Evolutionary conservation across 2,113 vertebrate genomes (phyloP).

Genomic region (Cebus imitator): DNA sequence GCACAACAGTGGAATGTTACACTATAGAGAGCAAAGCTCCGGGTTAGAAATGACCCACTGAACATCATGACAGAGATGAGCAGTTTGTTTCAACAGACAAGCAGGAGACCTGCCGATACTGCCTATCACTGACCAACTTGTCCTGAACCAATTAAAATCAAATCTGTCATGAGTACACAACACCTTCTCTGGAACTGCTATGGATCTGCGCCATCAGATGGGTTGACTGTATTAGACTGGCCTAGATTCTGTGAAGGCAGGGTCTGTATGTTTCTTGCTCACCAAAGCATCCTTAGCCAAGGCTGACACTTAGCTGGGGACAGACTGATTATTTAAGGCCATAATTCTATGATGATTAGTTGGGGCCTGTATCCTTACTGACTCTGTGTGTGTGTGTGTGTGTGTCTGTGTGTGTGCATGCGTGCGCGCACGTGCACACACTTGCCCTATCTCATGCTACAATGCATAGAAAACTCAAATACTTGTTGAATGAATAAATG

Average conservation of each 20-base stretch:
- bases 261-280: background rate
- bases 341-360: background rate
- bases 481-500: background rate
- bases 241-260: background rate
- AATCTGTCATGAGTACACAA: background rate
- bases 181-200: background rate
- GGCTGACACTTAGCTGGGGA: background rate
- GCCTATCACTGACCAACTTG: background rate
- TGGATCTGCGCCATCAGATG: background rate
- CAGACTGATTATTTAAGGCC: background rate
- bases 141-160: background rate
- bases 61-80: background rate
- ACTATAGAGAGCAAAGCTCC: background rate
- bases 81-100: background rate
- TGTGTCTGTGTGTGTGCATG: no score
- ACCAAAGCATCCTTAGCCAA: background rate
- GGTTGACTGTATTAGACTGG: background rate
- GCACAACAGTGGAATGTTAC: rapidly evolving
- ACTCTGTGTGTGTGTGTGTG: no score
- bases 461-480: background rate
- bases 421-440: rapidly evolving
- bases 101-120: background rate
- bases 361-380: background rate
- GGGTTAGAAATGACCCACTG: background rate
- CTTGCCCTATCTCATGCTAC: background rate